A percentile compares a stretch with the other conserved stretches of the same genome.
These are phyloP conservation scores for Lytechinus pictus DNA, from an alignment of 35 echinoderm and acorn worm species.

Conservation along the genomic window DNA sequence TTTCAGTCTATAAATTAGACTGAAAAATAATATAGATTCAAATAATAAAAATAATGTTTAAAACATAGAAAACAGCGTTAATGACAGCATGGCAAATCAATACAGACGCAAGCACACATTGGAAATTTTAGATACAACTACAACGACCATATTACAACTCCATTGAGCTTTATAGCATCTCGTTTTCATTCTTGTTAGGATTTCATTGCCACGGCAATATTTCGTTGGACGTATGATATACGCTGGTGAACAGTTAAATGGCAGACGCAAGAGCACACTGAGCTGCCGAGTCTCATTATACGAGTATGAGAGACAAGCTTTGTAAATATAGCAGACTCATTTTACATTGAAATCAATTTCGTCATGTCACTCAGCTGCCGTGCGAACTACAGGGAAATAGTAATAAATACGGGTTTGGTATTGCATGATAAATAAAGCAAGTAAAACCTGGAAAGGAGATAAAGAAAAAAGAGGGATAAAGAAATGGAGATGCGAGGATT, in stretches of 20 bases:
- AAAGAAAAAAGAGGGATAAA: too few species aligned
- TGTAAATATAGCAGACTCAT: constrained; percentile 42
- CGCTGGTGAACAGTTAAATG: not conserved
- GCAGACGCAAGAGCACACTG: not conserved
- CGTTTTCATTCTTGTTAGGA: too few species aligned
- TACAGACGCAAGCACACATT: too few species aligned
- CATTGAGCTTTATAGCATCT: too few species aligned
- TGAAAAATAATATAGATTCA: too few species aligned
- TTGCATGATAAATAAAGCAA: not conserved
- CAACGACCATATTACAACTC: too few species aligned
- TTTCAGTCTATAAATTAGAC: too few species aligned
- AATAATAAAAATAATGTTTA: too few species aligned
- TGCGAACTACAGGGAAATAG: not conserved
- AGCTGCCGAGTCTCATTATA: not conserved
- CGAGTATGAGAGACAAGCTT: not conserved
- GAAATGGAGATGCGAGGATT: not conserved
- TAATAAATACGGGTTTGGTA: not conserved
- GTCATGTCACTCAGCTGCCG: constrained; percentile 34
- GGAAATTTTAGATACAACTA: too few species aligned
- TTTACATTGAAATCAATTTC: constrained; percentile 27
- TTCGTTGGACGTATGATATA: not conserved
- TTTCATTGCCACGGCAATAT: not conserved
- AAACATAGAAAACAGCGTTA: too few species aligned
- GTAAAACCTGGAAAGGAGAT: not conserved
- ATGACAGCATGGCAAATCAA: too few species aligned